Evolutionary conservation across 2,888 invertebrate genomes (phyloP).

Genomic region (Tryphoninae sp.): DNA sequence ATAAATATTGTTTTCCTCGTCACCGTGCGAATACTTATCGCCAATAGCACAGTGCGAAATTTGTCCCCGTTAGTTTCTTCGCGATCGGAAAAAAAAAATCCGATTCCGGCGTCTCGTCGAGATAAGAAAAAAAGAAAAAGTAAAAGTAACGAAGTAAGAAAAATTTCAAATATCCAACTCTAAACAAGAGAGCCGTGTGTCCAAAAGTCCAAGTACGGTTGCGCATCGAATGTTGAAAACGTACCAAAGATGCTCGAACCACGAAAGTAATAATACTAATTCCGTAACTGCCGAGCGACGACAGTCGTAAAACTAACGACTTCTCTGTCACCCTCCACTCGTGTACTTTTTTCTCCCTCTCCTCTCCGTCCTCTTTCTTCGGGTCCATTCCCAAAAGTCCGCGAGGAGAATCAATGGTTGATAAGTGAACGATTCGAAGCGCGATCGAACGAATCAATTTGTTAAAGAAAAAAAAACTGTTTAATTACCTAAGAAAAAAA

Average conservation of each 20-base stretch:
- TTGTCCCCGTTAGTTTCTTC: too few species aligned
- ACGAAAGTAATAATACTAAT: slow-evolving; percentile 37
- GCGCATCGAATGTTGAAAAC: not conserved
- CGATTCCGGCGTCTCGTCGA: not conserved
- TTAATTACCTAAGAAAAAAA: not conserved
- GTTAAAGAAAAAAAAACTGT: too few species aligned
- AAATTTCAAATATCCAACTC: too few species aligned
- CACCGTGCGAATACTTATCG: too few species aligned
- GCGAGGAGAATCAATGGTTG: not conserved
- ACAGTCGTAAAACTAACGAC: slow-evolving; percentile 36
- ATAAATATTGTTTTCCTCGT: too few species aligned
- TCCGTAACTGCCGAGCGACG: slow-evolving; percentile 15
- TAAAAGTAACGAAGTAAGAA: too few species aligned
- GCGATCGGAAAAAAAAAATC: too few species aligned
- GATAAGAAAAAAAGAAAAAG: not conserved
- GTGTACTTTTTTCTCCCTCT: not conserved
- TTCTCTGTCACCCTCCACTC: not conserved
- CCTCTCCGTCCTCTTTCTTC: not conserved
- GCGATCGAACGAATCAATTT: not conserved
- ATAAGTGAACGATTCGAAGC: not conserved
- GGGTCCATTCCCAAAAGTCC: not conserved
- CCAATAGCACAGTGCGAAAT: too few species aligned
- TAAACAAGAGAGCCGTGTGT: not conserved
- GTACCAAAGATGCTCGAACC: slow-evolving; percentile 39
- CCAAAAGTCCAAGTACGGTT: not conserved